Percentiles rank a stretch among this genome's conserved stretches.
phyloP scores from a whole-genome alignment of 2,113 vertebrate genomes.

The Ceyx margarethae region DNA sequence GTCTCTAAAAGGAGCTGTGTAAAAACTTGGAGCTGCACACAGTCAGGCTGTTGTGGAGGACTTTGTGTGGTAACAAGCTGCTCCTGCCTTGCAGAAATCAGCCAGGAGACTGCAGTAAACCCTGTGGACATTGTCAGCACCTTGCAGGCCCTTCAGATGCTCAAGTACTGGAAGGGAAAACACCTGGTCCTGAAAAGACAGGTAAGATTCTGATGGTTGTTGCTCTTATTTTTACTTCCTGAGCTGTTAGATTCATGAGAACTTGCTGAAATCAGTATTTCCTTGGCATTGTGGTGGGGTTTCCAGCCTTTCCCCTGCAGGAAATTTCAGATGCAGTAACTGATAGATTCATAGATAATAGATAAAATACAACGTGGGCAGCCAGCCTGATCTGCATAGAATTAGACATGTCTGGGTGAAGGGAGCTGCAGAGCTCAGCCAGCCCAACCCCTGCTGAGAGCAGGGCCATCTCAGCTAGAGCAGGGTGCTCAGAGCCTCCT shows the following conservation, averaged over 20 bases:
- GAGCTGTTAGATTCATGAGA: not conserved
- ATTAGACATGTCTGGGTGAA: too few species aligned
- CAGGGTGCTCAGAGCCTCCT: too few species aligned
- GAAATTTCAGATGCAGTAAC: too few species aligned
- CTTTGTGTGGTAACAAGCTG: not conserved
- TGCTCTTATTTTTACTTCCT: not conserved
- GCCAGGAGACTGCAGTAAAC: conserved; percentile 97
- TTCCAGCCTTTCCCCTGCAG: not conserved
- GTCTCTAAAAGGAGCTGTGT: not conserved
- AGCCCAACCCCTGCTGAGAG: too few species aligned
- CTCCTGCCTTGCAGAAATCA: conserved; percentile 86
- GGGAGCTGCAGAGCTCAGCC: too few species aligned
- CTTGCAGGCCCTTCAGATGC: conserved; percentile 98
- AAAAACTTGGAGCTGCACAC: not conserved
- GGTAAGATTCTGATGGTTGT: conserved; percentile 67
- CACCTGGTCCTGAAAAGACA: conserved; percentile 97
- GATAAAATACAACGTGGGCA: rapidly evolving
- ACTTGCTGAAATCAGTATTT: not conserved
- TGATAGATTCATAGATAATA: too few species aligned
- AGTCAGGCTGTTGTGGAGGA: not conserved
- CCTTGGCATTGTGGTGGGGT: not conserved
- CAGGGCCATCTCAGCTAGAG: too few species aligned
- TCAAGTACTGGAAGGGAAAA: conserved; percentile 99
- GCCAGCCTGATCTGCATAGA: too few species aligned
- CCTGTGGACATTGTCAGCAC: conserved; percentile 98